These are phyloP conservation scores for Valencia hispanica DNA, from an alignment of 2,797 vertebrate species.

Conservation along the genomic window DNA sequence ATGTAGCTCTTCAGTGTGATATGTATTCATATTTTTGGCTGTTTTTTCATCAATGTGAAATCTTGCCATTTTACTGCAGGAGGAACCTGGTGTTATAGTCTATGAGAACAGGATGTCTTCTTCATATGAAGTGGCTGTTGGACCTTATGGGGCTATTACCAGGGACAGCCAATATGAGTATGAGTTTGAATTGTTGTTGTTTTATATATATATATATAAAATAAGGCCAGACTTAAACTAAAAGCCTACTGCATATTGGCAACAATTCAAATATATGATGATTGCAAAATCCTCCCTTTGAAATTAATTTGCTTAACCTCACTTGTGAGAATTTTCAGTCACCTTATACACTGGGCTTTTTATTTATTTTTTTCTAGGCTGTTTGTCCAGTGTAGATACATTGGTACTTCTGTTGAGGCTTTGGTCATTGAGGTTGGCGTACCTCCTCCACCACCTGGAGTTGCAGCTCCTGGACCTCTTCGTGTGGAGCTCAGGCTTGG, in stretches of 20 bases:
- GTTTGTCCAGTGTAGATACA: slow-evolving; percentile 71
- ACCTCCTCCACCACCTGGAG: slow-evolving; percentile 42
- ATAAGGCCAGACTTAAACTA: background rate
- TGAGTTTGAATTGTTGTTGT: slow-evolving; percentile 24
- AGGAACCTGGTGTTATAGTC: slow-evolving; percentile 54
- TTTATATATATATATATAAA: background rate
- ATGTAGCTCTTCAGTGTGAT: background rate
- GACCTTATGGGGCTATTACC: slow-evolving; percentile 67
- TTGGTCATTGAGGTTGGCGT: slow-evolving; percentile 51
- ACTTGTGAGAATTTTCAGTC: background rate
- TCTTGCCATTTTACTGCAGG: slow-evolving; percentile 50
- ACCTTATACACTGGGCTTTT: background rate
- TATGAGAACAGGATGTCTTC: slow-evolving; percentile 77
- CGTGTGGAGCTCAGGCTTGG: slow-evolving; percentile 68
- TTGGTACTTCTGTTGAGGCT: slow-evolving; percentile 34
- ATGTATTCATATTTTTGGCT: background rate
- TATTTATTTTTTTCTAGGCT: slow-evolving; percentile 50
- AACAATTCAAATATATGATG: background rate
- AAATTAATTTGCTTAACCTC: background rate
- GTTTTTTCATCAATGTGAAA: slow-evolving; percentile 1
- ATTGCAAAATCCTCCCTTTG: background rate
- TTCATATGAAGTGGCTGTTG: slow-evolving; percentile 58
- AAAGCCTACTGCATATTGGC: background rate
- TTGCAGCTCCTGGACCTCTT: slow-evolving; percentile 64
- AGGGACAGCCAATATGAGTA: slow-evolving; percentile 77